These are phyloP conservation scores for Rhyacophila brunnea DNA, from an alignment of 1,140 invertebrate genomes.

Conservation along the genomic window DNA sequence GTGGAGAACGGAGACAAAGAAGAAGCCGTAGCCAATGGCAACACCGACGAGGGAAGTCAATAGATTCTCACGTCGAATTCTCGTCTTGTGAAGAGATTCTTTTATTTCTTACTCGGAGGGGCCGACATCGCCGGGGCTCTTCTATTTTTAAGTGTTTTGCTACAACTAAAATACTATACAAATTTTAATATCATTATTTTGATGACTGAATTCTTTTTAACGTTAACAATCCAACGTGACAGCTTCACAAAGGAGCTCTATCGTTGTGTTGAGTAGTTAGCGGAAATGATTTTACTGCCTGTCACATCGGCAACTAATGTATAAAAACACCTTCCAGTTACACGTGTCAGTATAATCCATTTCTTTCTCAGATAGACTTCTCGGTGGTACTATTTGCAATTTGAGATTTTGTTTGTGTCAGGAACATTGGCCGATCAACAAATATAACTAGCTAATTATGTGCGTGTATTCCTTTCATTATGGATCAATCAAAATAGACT, in stretches of 20 bases:
- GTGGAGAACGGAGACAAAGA: constrained; percentile 45
- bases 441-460: no score
- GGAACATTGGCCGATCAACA: no score
- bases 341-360: no score
- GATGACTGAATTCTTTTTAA: constrained; percentile 7
- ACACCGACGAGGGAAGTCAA: constrained; percentile 49
- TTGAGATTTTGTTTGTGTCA: no score
- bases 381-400: no score
- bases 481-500: no score
- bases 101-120: constrained; percentile 23
- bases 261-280: constrained; percentile 19
- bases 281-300: constrained; percentile 23
- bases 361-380: no score
- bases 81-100: constrained; percentile 10
- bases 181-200: background rate
- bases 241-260: constrained; percentile 11
- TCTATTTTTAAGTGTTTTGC: constrained; percentile 21
- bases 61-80: constrained; percentile 9
- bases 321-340: constrained; percentile 1
- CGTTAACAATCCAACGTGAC: constrained; percentile 9
- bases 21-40: constrained; percentile 44
- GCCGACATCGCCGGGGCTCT: constrained; percentile 16
- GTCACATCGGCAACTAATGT: constrained; percentile 29
- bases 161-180: constrained; percentile 10
- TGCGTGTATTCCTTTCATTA: no score